A percentile compares a stretch with the other conserved stretches of the same genome.
phyloP scores from a whole-genome alignment of 2,113 vertebrate species.

The Lynx canadensis region DNA sequence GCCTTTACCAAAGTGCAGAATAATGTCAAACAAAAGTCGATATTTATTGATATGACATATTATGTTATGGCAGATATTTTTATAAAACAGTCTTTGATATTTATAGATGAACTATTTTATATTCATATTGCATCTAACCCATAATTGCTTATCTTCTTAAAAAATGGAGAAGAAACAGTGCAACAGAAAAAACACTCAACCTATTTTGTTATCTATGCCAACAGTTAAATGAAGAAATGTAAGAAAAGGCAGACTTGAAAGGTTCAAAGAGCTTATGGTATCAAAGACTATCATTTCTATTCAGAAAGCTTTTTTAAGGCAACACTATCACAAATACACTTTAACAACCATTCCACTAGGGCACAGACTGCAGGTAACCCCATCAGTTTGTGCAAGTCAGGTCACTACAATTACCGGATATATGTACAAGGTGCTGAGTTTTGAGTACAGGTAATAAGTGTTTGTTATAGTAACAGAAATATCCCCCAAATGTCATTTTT shows the following conservation, averaged over 20 bases:
- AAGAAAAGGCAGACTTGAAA: slow-evolving; percentile 66
- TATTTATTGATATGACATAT: slow-evolving; percentile 83
- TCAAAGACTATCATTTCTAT: slow-evolving; percentile 51
- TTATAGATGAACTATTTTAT: slow-evolving; percentile 78
- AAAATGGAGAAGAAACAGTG: slow-evolving; percentile 66
- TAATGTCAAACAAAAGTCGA: slow-evolving; percentile 73
- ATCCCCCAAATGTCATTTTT: slow-evolving; percentile 59
- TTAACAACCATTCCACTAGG: slow-evolving; percentile 69
- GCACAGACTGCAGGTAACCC: slow-evolving; percentile 55
- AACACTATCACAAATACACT: slow-evolving; percentile 66
- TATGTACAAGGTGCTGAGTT: slow-evolving; percentile 72
- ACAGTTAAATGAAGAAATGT: slow-evolving; percentile 64
- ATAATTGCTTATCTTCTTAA: slow-evolving; percentile 76
- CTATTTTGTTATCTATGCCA: slow-evolving; percentile 59
- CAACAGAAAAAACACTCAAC: neutral
- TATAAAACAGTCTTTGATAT: slow-evolving; percentile 74
- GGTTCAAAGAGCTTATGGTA: slow-evolving; percentile 36
- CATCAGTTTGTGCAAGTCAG: slow-evolving; percentile 58
- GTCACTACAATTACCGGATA: slow-evolving; percentile 47
- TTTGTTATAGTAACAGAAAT: slow-evolving; percentile 56
- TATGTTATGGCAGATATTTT: slow-evolving; percentile 57
- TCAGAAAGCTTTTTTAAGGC: slow-evolving; percentile 51
- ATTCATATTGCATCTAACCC: slow-evolving; percentile 77
- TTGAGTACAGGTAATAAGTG: slow-evolving; percentile 61
- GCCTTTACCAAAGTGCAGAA: slow-evolving; percentile 59